Evolutionary conservation across 2,113 vertebrate species (phyloP), one percentile per base, ranked within the genome.

Genomic region (Pteropus alecto): DNA sequence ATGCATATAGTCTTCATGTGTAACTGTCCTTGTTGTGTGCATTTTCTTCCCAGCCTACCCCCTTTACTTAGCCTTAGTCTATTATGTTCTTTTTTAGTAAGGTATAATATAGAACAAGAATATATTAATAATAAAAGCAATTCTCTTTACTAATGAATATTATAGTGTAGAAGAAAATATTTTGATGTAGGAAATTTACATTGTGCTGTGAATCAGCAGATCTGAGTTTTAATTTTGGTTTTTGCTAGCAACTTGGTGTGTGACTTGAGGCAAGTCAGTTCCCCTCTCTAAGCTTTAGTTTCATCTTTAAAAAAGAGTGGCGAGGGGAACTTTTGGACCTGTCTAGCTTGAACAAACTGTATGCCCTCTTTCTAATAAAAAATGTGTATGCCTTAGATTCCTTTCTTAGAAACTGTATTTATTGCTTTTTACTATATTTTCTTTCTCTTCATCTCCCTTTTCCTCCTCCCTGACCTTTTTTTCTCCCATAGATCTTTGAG

Each of bases 241-340:
- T 96, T 96, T 96, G 94, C 78, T 95, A 93, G 65, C 35, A 87
- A 74, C n/a, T 78, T 96, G 35, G 51, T 86, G 6, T 96, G 18
- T 95, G 82, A 83, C 78, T 93, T 74, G 61, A 82, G 87, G 41
- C 70, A 90, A 96, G 85, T 96, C 91, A 96, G 67, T 96, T 97
- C 88, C 63, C 11, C 22, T 93, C 11, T 74, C 16, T 83, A 67
- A 26, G 15, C 48, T 94, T 96, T 70, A 88, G 68, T 95, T 96
- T 96, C 87, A 87, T 90, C 58, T 82, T 10, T 90, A 63, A 94
- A 61, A 33, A 65, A 48, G 51, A 90, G 71, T 61, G 35, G 28
- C 38, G 18, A 82, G 58, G 58, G 70, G 24, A 93, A 74, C 56
- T 81, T 93, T 90, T n/a, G 84, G 79, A 30, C 9, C 46, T 63